These are phyloP conservation scores for Cirrhinus molitorella DNA, from an alignment of 2,797 vertebrate genomes.

Conservation along the genomic window DNA sequence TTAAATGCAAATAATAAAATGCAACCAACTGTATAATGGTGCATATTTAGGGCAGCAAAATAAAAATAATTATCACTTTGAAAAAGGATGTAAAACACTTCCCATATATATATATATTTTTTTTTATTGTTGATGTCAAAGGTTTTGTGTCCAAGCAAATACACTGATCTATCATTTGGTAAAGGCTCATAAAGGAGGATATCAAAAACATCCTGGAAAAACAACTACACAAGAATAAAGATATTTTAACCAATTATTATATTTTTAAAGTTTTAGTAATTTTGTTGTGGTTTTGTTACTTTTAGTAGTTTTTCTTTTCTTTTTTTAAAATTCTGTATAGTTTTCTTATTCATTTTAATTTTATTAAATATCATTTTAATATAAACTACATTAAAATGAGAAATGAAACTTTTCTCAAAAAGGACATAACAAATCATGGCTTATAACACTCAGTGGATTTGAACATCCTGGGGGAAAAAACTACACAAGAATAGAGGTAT, in stretches of 20 bases:
- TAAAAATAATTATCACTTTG: background rate
- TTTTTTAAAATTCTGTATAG: background rate
- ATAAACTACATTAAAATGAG: background rate
- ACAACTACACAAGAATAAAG: background rate
- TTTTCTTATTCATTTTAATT: background rate
- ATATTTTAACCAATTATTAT: too few relatives aligned
- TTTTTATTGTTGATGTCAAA: background rate
- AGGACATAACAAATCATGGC: too few relatives aligned
- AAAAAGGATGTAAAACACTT: background rate
- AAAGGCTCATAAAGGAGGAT: background rate
- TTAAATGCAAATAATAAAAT: background rate
- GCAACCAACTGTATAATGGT: background rate
- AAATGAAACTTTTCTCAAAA: too few relatives aligned
- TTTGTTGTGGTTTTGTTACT: too few relatives aligned
- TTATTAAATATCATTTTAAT: too few relatives aligned
- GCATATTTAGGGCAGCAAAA: background rate
- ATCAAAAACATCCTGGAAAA: slow-evolving; percentile 16
- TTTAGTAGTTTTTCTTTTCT: too few relatives aligned
- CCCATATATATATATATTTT: background rate
- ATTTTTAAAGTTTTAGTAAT: too few relatives aligned
- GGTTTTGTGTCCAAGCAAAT: background rate
- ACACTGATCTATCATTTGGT: background rate
- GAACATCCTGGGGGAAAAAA: too few relatives aligned
- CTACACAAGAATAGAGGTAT: too few relatives aligned
- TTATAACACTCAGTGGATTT: too few relatives aligned